A percentile compares a stretch with the other conserved stretches of the same genome.
These are phyloP conservation scores for Wasmannia auropunctata DNA, from an alignment of 1,140 invertebrate genomes.

Conservation along the genomic window DNA sequence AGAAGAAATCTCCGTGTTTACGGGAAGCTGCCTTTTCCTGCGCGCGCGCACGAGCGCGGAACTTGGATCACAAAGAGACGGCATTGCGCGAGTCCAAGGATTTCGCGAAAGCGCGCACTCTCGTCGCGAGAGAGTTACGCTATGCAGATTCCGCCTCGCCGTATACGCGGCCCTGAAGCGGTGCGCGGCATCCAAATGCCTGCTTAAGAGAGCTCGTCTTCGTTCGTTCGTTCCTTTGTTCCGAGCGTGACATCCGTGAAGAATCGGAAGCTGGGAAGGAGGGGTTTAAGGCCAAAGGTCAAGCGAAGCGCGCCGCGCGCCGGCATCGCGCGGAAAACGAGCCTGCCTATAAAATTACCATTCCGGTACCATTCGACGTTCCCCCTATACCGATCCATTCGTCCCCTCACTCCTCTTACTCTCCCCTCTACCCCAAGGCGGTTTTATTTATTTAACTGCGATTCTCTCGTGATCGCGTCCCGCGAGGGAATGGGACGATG, in stretches of 20 bases:
- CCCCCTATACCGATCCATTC: background rate
- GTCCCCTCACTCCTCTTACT: background rate
- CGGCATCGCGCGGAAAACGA: conserved; percentile 59
- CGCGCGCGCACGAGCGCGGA: conserved; percentile 8
- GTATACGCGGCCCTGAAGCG: conserved; percentile 38
- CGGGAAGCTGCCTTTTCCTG: conserved; percentile 1
- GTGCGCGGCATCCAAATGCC: conserved; percentile 67
- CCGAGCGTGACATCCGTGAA: conserved; percentile 60
- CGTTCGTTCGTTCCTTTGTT: conserved; percentile 60
- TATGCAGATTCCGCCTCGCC: conserved; percentile 52
- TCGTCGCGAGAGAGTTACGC: conserved; percentile 46
- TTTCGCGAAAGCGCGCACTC: conserved; percentile 25
- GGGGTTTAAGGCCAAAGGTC: conserved; percentile 40
- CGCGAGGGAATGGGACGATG: background rate
- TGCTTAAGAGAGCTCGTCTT: conserved; percentile 66
- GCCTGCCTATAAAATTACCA: conserved; percentile 63
- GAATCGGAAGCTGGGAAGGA: conserved; percentile 63
- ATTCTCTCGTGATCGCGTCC: conserved; percentile 12
- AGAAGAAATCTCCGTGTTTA: conserved; percentile 32
- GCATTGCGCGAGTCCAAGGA: conserved; percentile 25
- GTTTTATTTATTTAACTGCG: conserved; percentile 49
- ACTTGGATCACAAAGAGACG: conserved; percentile 39
- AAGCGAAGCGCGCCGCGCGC: background rate
- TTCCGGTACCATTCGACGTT: conserved; percentile 43
- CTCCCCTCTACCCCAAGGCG: background rate